A percentile compares a stretch with the other conserved stretches of the same genome.
These are phyloP conservation scores for Dynastes tityus DNA, from an alignment of 2,888 invertebrate species.

Conservation along the genomic window DNA sequence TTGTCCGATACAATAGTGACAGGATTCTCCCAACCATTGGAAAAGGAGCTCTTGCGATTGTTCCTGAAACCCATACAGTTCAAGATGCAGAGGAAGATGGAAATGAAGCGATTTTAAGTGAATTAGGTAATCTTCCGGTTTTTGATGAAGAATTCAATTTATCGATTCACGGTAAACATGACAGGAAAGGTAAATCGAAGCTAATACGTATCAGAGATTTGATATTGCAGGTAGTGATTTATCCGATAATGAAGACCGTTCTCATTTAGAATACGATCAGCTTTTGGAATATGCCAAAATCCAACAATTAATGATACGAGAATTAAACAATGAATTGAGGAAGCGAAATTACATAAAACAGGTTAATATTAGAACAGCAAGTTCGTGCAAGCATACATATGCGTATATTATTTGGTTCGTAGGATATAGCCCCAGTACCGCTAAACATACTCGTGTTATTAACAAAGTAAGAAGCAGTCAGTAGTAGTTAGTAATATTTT, in stretches of 20 bases:
- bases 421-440: conserved; percentile 6
- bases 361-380: conserved; percentile 12
- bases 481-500: no score
- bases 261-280: conserved; percentile 39
- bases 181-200: not conserved
- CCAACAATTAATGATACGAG: conserved; percentile 48
- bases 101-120: conserved; percentile 21
- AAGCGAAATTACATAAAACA: conserved; percentile 46
- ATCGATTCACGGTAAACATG: conserved; percentile 48
- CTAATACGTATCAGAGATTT: not conserved
- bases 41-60: not conserved
- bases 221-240: conserved; percentile 38
- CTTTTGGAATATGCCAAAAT: conserved; percentile 35
- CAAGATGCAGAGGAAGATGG: not conserved
- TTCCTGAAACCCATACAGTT: not conserved
- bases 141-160: conserved; percentile 46
- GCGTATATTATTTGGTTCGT: not conserved
- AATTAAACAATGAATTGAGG: conserved; percentile 48
- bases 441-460: not conserved
- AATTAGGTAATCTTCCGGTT: conserved; percentile 12
- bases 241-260: conserved; percentile 24
- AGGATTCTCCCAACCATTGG: not conserved
- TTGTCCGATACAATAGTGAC: conserved; percentile 14
- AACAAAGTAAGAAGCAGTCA: no score
- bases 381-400: not conserved